A percentile compares a stretch with the other conserved stretches of the same genome.
Conservation (phyloP, 2,888 invertebrate species). For the Dolichopus griseipennis region DNA sequence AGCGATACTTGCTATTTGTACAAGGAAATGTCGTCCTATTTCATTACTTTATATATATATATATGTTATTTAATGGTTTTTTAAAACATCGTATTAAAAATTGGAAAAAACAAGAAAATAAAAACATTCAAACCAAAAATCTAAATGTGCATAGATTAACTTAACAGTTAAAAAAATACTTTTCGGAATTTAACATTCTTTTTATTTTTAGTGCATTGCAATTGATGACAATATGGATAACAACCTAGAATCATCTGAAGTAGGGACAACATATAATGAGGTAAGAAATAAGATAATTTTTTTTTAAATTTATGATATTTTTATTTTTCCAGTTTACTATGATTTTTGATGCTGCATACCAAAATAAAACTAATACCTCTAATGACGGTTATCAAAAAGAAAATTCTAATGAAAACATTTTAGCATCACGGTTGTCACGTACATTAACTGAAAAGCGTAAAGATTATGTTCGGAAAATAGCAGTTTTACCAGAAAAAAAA, state of each 20-base stretch:
- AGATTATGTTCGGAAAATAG: slow-evolving; percentile 56
- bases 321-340: slow-evolving; percentile 26
- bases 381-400: neutral
- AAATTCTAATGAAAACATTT: neutral
- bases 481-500: slow-evolving; percentile 47
- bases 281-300: slow-evolving; percentile 17
- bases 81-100: no score
- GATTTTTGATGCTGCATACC: slow-evolving; percentile 28
- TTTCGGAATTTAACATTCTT: no score
- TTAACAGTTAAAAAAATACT: no score
- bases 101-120: no score
- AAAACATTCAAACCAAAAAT: no score
- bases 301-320: slow-evolving; percentile 7
- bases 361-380: slow-evolving; percentile 20
- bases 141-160: no score
- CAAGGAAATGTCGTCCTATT: no score
- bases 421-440: slow-evolving; percentile 38
- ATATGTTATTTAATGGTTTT: no score
- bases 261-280: slow-evolving; percentile 28
- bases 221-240: slow-evolving; percentile 25
- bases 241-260: slow-evolving; percentile 25
- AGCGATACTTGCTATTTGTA: no score
- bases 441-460: slow-evolving; percentile 56
- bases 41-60: no score
- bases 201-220: slow-evolving; percentile 24